Conservation (phyloP, 2,888 invertebrate genomes). For the Corbicula japonica region DNA sequence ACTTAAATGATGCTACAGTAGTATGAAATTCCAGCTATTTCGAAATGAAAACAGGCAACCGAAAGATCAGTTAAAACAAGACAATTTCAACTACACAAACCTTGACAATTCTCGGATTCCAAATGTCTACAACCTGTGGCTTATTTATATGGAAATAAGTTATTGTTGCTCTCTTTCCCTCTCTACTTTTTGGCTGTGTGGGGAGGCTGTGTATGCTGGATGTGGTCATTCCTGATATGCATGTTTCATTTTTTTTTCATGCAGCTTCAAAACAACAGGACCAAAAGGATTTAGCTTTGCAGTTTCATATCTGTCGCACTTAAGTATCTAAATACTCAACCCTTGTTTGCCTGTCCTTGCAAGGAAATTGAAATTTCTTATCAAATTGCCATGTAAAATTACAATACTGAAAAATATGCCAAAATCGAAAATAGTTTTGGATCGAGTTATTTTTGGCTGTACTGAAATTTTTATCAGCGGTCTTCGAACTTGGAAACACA, state of each 20-base stretch:
- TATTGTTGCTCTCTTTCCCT: too few species aligned
- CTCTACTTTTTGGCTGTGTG: too few species aligned
- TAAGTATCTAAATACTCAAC: conserved; percentile 5
- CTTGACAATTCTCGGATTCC: too few species aligned
- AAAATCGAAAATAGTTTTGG: conserved; percentile 5
- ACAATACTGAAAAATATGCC: conserved; percentile 3
- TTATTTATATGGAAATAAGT: too few species aligned
- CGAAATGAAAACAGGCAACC: too few species aligned
- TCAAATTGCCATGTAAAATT: conserved; percentile 20
- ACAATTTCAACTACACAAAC: too few species aligned
- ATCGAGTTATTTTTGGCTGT: conserved; percentile 31
- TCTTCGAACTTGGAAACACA: conserved; percentile 16
- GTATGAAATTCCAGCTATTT: too few species aligned
- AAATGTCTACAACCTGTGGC: too few species aligned
- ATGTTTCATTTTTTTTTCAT: conserved; percentile 10
- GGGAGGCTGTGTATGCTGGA: too few species aligned
- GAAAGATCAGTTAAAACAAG: too few species aligned
- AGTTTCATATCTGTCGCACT: conserved; percentile 7
- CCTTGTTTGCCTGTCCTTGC: conserved; percentile 14
- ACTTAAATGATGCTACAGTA: too few species aligned
- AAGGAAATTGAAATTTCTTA: conserved; percentile 8
- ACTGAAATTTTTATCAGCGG: conserved; percentile 37
- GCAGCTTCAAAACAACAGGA: conserved; percentile 14
- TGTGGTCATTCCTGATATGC: too few species aligned
- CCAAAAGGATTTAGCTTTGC: conserved; percentile 14